Evolutionary conservation across 2,113 vertebrate genomes (phyloP).

Genomic region (Elephas maximus): DNA sequence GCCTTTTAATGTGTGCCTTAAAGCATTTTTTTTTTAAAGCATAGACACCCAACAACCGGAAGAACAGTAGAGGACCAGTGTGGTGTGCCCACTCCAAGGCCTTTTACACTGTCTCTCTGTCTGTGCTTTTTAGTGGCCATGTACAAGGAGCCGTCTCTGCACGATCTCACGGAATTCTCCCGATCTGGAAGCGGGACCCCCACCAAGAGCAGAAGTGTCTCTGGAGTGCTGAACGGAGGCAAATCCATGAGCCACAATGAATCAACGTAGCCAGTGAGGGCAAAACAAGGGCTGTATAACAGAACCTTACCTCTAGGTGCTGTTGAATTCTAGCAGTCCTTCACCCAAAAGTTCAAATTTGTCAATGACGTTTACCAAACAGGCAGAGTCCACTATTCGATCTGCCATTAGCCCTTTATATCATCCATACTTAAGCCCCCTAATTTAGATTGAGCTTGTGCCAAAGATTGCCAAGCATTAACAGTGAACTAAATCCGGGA

Average conservation of each 20-base stretch:
- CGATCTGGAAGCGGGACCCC: slow-evolving; percentile 98
- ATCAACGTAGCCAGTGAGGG: slow-evolving; percentile 96
- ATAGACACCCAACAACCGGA: background rate
- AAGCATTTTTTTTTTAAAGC: background rate
- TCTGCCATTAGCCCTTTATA: slow-evolving; percentile 89
- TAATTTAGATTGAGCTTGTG: slow-evolving; percentile 86
- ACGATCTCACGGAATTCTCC: slow-evolving; percentile 99
- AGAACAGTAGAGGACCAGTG: background rate
- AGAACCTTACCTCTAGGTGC: slow-evolving; percentile 96
- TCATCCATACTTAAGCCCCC: slow-evolving; percentile 86
- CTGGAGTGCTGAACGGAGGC: slow-evolving; percentile 97
- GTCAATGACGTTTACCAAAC: slow-evolving; percentile 90
- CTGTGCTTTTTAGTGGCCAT: slow-evolving; percentile 95
- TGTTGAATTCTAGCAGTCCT: slow-evolving; percentile 94
- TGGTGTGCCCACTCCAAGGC: background rate
- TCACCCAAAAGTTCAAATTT: slow-evolving; percentile 89
- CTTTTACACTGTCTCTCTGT: slow-evolving; percentile 70
- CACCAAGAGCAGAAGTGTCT: slow-evolving; percentile 99
- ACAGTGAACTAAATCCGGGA: slow-evolving; percentile 86
- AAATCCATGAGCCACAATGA: slow-evolving; percentile 99
- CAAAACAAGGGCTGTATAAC: slow-evolving; percentile 91
- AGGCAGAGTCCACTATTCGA: slow-evolving; percentile 86
- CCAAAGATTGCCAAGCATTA: slow-evolving; percentile 88
- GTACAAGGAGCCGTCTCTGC: slow-evolving; percentile 99
- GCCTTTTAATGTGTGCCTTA: background rate